phyloP scores from a whole-genome alignment of 2,888 invertebrate genomes.

The Choristoneura rosaceana region DNA sequence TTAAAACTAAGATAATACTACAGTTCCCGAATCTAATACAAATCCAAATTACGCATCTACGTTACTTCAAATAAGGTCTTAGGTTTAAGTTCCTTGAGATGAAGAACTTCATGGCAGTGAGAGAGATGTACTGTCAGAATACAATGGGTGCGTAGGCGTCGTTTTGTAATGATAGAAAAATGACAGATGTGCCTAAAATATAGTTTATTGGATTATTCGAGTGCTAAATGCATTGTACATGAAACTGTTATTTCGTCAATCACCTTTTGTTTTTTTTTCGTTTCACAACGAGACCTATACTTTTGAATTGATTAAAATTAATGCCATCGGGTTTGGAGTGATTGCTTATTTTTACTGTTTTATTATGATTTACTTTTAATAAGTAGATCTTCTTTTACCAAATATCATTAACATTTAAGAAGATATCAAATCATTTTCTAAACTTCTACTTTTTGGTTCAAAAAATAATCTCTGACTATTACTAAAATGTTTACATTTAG shows the following conservation, averaged over 20 bases:
- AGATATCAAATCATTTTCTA: background rate
- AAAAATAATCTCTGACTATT: background rate
- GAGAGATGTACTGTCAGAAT: conserved; percentile 53
- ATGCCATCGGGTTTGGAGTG: background rate
- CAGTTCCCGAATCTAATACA: background rate
- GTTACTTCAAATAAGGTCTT: background rate
- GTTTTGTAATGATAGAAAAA: conserved; percentile 69
- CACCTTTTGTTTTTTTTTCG: conserved; percentile 41
- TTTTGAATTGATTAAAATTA: conserved; percentile 15
- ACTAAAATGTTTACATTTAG: background rate
- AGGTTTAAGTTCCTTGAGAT: conserved; percentile 11
- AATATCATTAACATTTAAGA: too few relatives aligned
- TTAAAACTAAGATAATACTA: conserved; percentile 22
- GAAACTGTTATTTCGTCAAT: conserved; percentile 36
- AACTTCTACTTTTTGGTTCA: background rate
- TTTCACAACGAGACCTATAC: conserved; percentile 15
- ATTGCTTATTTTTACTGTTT: background rate
- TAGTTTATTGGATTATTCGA: conserved; percentile 49
- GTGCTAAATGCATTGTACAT: conserved; percentile 30
- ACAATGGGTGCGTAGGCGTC: conserved; percentile 71
- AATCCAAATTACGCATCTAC: conserved; percentile 6
- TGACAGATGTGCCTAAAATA: conserved; percentile 58
- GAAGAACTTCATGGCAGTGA: conserved; percentile 2
- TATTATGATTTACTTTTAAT: background rate
- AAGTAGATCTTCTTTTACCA: too few relatives aligned